Conservation (phyloP, 2,888 invertebrate species). For the Pheosia gnoma region DNA sequence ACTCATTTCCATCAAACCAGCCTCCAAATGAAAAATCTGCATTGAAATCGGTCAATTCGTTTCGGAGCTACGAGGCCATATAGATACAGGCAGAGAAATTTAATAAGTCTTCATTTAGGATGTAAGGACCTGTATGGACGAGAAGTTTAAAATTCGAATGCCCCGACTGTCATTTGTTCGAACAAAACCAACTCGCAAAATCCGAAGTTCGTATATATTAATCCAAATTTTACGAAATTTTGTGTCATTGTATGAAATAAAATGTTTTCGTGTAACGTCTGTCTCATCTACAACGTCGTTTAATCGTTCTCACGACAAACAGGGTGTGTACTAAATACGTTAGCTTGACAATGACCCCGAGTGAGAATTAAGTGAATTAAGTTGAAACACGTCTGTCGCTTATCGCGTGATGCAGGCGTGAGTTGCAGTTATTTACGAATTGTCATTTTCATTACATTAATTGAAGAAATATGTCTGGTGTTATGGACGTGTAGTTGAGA, state of each 20-base stretch:
- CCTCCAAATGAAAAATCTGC: too few relatives aligned
- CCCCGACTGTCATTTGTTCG: too few relatives aligned
- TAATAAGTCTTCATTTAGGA: too few relatives aligned
- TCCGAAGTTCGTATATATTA: background rate
- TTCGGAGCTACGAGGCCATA: too few relatives aligned
- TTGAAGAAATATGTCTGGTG: slow-evolving; percentile 6
- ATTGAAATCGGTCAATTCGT: too few relatives aligned
- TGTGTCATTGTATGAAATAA: too few relatives aligned
- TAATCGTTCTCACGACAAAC: background rate
- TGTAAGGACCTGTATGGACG: too few relatives aligned
- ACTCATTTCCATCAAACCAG: too few relatives aligned
- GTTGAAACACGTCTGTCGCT: slow-evolving; percentile 70
- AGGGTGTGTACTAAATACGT: slow-evolving; percentile 49
- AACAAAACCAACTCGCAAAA: too few relatives aligned
- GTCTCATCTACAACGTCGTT: background rate
- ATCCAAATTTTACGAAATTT: background rate
- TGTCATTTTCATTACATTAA: slow-evolving; percentile 19
- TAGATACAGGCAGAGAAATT: too few relatives aligned
- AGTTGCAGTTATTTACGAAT: slow-evolving; percentile 35
- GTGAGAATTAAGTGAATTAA: slow-evolving; percentile 76
- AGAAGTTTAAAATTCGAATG: too few relatives aligned
- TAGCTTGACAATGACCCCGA: slow-evolving; percentile 70
- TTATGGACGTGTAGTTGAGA: too few relatives aligned
- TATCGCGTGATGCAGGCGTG: slow-evolving; percentile 66
- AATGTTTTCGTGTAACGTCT: background rate